phyloP scores from a whole-genome alignment of 2,113 vertebrate species.

The Rhinolophus ferrumequinum region DNA sequence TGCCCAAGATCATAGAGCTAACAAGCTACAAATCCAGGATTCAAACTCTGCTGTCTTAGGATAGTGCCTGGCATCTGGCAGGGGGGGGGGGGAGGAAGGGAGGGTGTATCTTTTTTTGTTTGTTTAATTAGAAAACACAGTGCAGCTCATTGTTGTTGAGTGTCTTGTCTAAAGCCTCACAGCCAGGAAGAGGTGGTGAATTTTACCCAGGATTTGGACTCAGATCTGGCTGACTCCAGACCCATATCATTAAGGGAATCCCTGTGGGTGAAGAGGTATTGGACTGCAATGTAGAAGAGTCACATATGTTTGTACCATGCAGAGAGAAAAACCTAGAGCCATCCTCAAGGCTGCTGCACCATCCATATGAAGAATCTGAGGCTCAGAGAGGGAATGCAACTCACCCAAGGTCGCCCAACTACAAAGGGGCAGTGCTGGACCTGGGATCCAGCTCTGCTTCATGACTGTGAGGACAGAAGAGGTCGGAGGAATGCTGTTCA shows the following conservation, averaged over 20 bases:
- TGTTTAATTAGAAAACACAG: neutral
- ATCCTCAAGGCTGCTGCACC: neutral
- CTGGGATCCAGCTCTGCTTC: constrained; percentile 21
- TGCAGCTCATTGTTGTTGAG: neutral
- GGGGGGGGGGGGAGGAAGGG: too few relatives aligned
- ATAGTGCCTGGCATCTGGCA: neutral
- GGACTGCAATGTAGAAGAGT: neutral
- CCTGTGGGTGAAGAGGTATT: neutral
- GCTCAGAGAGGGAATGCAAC: neutral
- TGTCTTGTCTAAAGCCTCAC: constrained; percentile 3
- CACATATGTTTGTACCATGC: neutral
- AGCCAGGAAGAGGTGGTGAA: neutral
- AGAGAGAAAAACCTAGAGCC: neutral
- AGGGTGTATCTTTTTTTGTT: neutral
- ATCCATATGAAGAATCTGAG: neutral
- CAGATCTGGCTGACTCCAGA: neutral
- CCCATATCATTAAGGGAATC: neutral
- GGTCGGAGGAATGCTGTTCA: neutral
- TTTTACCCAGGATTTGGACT: constrained; percentile 13
- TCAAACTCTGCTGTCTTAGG: neutral
- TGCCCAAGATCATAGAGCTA: neutral
- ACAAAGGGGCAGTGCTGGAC: neutral
- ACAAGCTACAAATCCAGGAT: neutral
- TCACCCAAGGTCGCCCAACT: neutral
- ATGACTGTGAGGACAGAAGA: neutral